Conservation (phyloP, 2,113 vertebrate genomes). For the Calonectris borealis region DNA sequence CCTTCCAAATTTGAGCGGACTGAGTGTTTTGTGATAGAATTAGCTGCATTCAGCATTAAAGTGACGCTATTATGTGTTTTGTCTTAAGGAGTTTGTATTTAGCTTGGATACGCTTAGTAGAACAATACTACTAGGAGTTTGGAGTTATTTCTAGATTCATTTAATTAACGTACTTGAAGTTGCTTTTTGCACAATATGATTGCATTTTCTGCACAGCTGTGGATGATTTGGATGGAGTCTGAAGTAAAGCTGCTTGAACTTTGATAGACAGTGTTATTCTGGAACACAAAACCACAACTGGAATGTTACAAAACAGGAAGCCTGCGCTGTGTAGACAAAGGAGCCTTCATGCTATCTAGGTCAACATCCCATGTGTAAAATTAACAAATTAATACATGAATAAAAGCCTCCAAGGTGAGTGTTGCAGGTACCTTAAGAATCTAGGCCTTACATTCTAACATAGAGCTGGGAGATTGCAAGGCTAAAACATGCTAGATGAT, state of each 20-base stretch:
- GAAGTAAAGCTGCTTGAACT: background rate
- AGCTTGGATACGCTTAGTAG: background rate
- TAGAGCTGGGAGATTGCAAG: background rate
- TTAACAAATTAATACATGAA: background rate
- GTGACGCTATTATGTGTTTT: background rate
- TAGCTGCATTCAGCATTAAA: background rate
- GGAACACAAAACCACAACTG: background rate
- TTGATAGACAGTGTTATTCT: background rate
- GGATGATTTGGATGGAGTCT: background rate
- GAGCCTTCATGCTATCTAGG: background rate
- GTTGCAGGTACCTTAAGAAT: background rate
- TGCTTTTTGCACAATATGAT: background rate
- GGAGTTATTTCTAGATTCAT: background rate
- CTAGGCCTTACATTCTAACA: background rate
- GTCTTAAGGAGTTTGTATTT: background rate
- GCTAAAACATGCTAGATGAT: background rate
- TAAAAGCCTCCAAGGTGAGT: background rate
- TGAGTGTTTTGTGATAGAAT: background rate
- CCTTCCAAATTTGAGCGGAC: background rate
- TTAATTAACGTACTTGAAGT: background rate
- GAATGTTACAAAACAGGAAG: constrained; percentile 15
- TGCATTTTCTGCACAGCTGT: background rate
- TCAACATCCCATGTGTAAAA: background rate
- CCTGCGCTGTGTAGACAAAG: background rate
- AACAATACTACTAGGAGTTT: background rate